A percentile compares a stretch with the other conserved stretches of the same genome.
Evolutionary conservation across 2,888 invertebrate genomes (phyloP).

Genomic region (Erebia palarica): DNA sequence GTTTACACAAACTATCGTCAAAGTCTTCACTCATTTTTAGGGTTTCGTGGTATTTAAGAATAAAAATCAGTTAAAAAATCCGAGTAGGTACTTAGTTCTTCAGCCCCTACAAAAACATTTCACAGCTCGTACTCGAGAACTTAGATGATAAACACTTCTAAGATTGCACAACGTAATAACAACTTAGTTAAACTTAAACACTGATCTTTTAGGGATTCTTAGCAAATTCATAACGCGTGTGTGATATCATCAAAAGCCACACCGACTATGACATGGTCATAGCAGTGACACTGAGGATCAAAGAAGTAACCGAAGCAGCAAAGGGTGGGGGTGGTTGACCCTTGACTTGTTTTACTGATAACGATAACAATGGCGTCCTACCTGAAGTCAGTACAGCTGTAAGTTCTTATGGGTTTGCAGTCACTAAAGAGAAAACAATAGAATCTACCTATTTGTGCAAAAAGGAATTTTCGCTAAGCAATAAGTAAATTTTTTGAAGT

Average conservation of each 20-base stretch:
- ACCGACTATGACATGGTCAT: slow-evolving; percentile 35
- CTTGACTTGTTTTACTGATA: slow-evolving; percentile 39
- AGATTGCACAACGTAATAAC: background rate
- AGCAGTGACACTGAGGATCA: slow-evolving; percentile 24
- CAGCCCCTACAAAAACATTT: background rate
- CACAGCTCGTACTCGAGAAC: background rate
- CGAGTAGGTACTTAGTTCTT: background rate
- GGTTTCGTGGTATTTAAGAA: slow-evolving; percentile 18
- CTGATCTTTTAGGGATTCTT: background rate
- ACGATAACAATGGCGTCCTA: slow-evolving; percentile 30
- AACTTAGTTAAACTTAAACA: background rate
- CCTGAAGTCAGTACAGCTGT: slow-evolving; percentile 15
- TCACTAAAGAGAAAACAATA: background rate
- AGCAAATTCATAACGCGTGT: slow-evolving; percentile 22
- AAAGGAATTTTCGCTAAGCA: background rate
- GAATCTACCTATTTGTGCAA: slow-evolving; percentile 10
- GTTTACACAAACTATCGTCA: slow-evolving; percentile 57
- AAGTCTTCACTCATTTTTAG: slow-evolving; percentile 50
- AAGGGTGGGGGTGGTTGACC: slow-evolving; percentile 41
- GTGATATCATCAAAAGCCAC: slow-evolving; percentile 27
- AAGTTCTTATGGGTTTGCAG: background rate
- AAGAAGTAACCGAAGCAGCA: slow-evolving; percentile 18
- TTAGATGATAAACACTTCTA: background rate
- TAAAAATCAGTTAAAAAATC: background rate
- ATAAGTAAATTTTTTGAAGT: background rate